Percentiles rank a stretch among this genome's conserved stretches.
phyloP scores from a whole-genome alignment of 2,797 vertebrate species.

The Telmatherina bonti region DNA sequence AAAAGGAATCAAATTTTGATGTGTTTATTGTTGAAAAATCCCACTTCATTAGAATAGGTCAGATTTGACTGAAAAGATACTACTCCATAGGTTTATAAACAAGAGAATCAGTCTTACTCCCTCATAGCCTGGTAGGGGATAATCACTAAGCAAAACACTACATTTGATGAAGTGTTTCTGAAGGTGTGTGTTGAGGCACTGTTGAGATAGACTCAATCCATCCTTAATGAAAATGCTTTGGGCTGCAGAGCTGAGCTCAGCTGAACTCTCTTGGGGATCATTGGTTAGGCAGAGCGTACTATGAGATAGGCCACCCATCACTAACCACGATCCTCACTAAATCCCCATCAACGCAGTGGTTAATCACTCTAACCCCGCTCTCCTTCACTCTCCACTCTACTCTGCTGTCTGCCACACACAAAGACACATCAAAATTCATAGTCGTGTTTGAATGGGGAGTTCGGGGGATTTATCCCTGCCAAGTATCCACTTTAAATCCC shows the following conservation, averaged over 20 bases:
- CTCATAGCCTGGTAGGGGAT: constrained; percentile 93
- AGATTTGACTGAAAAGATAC: constrained; percentile 88
- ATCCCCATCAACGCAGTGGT: constrained; percentile 86
- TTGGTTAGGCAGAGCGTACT: constrained; percentile 78
- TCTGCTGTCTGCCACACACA: constrained; percentile 80
- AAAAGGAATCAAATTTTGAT: constrained; percentile 90
- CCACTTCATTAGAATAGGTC: constrained; percentile 90
- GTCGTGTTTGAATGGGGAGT: constrained; percentile 73
- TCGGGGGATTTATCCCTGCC: constrained; percentile 74
- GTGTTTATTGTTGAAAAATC: constrained; percentile 80
- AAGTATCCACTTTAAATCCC: constrained; percentile 73
- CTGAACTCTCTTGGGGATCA: constrained; percentile 89
- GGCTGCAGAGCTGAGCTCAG: constrained; percentile 93
- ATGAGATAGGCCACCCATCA: constrained; percentile 87
- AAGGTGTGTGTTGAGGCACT: constrained; percentile 87
- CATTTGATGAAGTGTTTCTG: constrained; percentile 99
- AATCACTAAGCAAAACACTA: constrained; percentile 99
- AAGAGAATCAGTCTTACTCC: constrained; percentile 88
- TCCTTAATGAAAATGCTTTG: constrained; percentile 99
- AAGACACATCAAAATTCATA: constrained; percentile 89
- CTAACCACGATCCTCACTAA: constrained; percentile 82
- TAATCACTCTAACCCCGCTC: constrained; percentile 85
- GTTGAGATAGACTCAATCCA: constrained; percentile 94
- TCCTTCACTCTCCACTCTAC: constrained; percentile 59
- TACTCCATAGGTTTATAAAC: constrained; percentile 86